A percentile compares a stretch with the other conserved stretches of the same genome.
These are phyloP conservation scores for Rallus limicola DNA, from an alignment of 2,113 vertebrate species.

Conservation along the genomic window DNA sequence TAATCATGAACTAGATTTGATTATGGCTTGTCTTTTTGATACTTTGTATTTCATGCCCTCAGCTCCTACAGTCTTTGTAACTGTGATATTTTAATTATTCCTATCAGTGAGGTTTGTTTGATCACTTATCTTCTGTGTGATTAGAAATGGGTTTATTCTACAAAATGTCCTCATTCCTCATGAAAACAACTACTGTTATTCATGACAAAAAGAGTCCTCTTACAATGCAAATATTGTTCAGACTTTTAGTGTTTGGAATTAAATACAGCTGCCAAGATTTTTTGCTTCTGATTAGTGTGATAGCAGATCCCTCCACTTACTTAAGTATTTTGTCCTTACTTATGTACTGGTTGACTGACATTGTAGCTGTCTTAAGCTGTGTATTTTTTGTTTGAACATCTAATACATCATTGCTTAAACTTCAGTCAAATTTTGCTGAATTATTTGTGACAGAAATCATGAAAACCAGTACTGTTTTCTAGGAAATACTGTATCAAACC, in stretches of 20 bases:
- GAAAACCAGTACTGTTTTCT: neutral
- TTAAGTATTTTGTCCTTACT: neutral
- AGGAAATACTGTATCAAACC: neutral
- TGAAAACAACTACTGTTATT: neutral
- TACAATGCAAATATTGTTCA: neutral
- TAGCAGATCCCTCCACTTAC: neutral
- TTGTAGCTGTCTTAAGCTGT: neutral
- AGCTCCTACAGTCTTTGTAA: neutral
- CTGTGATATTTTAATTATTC: neutral
- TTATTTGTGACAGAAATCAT: neutral
- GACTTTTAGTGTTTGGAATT: neutral
- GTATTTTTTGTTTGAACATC: neutral
- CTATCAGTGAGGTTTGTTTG: neutral
- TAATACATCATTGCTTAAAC: neutral
- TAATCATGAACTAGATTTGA: neutral
- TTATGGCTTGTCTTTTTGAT: neutral
- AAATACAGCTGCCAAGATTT: neutral
- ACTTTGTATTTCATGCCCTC: neutral
- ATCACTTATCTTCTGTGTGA: constrained; percentile 36
- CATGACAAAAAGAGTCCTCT: neutral
- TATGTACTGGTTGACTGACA: neutral
- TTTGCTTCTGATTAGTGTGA: neutral
- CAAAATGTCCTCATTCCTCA: constrained; percentile 7
- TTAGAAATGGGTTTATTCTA: neutral
- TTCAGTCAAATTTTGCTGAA: neutral